phyloP scores from a whole-genome alignment of 2,113 vertebrate genomes.

The Pampusana beccarii region DNA sequence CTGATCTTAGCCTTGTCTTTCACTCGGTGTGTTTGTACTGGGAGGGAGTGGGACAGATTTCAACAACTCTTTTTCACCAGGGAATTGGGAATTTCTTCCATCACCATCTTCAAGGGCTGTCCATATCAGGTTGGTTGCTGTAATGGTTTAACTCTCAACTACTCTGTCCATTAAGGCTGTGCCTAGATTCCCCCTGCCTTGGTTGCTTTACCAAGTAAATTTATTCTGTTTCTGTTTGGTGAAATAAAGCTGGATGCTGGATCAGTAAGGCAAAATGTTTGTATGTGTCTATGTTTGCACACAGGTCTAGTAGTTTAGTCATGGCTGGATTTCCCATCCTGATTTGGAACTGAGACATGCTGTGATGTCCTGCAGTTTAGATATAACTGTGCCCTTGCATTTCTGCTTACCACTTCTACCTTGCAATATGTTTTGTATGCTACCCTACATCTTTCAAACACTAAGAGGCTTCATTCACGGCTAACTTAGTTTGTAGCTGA shows the following conservation, averaged over 20 bases:
- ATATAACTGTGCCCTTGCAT: not conserved
- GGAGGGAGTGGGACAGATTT: not conserved
- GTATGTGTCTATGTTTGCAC: accelerated
- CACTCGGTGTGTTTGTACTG: not conserved
- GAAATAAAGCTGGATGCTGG: not conserved
- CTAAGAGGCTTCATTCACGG: not conserved
- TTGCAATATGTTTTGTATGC: not conserved
- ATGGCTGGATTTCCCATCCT: not conserved
- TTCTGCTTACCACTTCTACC: not conserved
- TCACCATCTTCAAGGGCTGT: not conserved
- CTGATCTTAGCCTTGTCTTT: not conserved
- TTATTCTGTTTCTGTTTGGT: not conserved
- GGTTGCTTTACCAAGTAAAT: not conserved
- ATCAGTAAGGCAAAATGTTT: not conserved
- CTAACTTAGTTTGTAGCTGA: not conserved
- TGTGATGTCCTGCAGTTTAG: not conserved
- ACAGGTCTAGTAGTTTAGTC: not conserved
- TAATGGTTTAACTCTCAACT: not conserved
- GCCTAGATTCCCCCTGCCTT: not conserved
- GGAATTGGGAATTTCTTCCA: not conserved
- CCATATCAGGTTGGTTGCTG: not conserved
- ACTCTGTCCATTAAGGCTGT: not conserved
- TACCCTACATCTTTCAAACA: not conserved
- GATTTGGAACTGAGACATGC: not conserved
- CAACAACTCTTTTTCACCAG: not conserved